Conservation (phyloP, 1,140 invertebrate genomes). For the Sitobion miscanthi region DNA sequence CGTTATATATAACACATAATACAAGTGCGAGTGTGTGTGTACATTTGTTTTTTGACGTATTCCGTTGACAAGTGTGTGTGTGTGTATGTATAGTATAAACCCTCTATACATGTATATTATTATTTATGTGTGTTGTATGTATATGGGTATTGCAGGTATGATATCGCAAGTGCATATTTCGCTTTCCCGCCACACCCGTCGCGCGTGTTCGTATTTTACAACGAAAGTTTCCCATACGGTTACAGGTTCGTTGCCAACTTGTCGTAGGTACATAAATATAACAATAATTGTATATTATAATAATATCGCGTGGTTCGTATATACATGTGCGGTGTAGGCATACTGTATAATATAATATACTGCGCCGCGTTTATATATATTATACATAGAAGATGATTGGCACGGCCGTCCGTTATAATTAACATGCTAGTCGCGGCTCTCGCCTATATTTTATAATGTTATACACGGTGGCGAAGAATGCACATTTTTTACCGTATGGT, state of each 20-base stretch:
- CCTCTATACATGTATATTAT: too few relatives aligned
- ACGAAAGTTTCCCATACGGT: neutral
- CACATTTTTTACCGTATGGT: neutral
- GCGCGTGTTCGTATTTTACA: conserved; percentile 6
- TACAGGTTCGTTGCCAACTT: neutral
- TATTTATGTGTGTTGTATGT: neutral
- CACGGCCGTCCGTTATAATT: neutral
- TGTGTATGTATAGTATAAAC: neutral
- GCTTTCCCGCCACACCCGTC: conserved; percentile 19
- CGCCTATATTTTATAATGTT: neutral
- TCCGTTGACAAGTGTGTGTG: neutral
- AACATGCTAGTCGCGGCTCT: neutral
- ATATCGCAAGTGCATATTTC: neutral
- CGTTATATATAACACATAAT: neutral
- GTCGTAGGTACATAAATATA: neutral
- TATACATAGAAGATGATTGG: neutral
- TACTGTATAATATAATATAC: neutral
- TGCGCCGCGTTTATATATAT: neutral
- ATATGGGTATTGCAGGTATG: neutral
- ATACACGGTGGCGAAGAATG: neutral
- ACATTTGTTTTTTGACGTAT: neutral
- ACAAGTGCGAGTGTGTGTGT: neutral
- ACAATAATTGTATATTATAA: neutral
- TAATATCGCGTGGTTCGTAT: neutral
- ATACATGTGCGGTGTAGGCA: neutral